These are phyloP conservation scores for Vanacampus margaritifer DNA, from an alignment of 2,113 vertebrate genomes.

Conservation along the genomic window DNA sequence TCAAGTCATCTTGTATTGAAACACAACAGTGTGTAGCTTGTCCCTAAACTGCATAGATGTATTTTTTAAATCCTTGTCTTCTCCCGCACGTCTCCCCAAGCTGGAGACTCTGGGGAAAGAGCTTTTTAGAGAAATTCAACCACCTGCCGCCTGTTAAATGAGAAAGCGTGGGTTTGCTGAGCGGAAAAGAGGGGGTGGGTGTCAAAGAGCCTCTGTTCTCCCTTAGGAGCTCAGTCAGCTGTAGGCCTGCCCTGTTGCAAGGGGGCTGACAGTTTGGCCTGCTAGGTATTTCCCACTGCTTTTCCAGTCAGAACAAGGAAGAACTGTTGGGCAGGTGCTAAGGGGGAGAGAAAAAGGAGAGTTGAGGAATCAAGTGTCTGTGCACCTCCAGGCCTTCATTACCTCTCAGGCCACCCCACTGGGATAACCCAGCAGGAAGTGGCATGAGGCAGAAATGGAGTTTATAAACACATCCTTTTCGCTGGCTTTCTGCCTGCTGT, in stretches of 20 bases:
- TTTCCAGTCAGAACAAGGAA: conserved; percentile 45
- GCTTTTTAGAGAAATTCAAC: conserved; percentile 71
- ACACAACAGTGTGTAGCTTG: conserved; percentile 46
- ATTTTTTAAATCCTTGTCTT: conserved; percentile 54
- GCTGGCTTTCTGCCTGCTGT: background rate
- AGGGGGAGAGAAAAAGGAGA: conserved; percentile 52
- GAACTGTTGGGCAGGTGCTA: conserved; percentile 28
- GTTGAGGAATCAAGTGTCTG: conserved; percentile 47
- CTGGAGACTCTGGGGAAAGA: conserved; percentile 57
- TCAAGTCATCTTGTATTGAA: conserved; percentile 44
- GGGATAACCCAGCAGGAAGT: conserved; percentile 63
- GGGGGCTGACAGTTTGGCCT: conserved; percentile 56
- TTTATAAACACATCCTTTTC: background rate
- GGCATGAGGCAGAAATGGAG: conserved; percentile 34
- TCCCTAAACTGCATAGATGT: conserved; percentile 56
- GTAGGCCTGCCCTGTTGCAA: conserved; percentile 59
- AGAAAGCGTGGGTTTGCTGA: conserved; percentile 67
- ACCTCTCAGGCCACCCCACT: conserved; percentile 47
- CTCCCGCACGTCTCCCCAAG: conserved; percentile 46
- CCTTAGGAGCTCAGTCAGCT: conserved; percentile 66
- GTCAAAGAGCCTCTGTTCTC: conserved; percentile 73
- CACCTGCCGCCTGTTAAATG: conserved; percentile 71
- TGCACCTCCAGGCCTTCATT: conserved; percentile 47
- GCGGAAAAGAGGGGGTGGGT: conserved; percentile 39
- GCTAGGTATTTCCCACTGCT: conserved; percentile 64